A percentile compares a stretch with the other conserved stretches of the same genome.
Evolutionary conservation across 2,797 vertebrate species (phyloP).

Genomic region (Sciaenops ocellatus): DNA sequence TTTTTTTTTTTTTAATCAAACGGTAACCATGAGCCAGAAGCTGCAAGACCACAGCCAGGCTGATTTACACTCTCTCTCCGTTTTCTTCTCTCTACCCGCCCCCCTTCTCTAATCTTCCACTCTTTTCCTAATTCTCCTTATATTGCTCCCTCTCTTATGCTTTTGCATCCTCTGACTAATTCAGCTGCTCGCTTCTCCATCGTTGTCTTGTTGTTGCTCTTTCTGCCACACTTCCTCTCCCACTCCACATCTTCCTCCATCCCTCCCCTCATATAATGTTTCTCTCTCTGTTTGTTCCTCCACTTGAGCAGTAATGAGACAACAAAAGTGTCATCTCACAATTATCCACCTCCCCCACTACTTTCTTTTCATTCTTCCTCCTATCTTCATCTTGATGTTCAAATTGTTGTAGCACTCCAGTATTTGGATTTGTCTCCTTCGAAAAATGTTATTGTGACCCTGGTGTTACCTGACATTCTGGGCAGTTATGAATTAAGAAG

Average conservation of each 20-base stretch:
- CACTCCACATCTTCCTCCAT: constrained; percentile 29
- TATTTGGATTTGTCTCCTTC: constrained; percentile 15
- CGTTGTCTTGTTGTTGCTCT: constrained; percentile 53
- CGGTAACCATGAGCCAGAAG: constrained; percentile 73
- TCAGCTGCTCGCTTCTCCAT: constrained; percentile 54
- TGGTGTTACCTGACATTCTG: not conserved
- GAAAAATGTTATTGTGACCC: constrained; percentile 15
- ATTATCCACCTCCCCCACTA: constrained; percentile 52
- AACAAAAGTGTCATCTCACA: constrained; percentile 65
- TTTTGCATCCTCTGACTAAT: constrained; percentile 60
- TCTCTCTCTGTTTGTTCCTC: constrained; percentile 51
- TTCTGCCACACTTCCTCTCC: constrained; percentile 38
- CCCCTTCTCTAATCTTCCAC: constrained; percentile 49
- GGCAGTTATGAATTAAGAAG: not conserved
- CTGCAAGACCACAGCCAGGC: constrained; percentile 67
- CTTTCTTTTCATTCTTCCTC: constrained; percentile 11
- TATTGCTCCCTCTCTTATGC: constrained; percentile 60
- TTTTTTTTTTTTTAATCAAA: constrained; percentile 85
- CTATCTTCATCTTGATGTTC: constrained; percentile 47
- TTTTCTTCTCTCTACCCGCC: constrained; percentile 35
- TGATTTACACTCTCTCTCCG: constrained; percentile 67
- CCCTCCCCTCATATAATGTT: constrained; percentile 40
- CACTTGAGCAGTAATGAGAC: constrained; percentile 76
- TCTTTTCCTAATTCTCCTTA: constrained; percentile 59
- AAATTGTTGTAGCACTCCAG: constrained; percentile 27